Percentiles rank a stretch among this genome's conserved stretches.
Evolutionary conservation across 2,797 vertebrate genomes (phyloP).

Genomic region (Calcarius lapponicus): DNA sequence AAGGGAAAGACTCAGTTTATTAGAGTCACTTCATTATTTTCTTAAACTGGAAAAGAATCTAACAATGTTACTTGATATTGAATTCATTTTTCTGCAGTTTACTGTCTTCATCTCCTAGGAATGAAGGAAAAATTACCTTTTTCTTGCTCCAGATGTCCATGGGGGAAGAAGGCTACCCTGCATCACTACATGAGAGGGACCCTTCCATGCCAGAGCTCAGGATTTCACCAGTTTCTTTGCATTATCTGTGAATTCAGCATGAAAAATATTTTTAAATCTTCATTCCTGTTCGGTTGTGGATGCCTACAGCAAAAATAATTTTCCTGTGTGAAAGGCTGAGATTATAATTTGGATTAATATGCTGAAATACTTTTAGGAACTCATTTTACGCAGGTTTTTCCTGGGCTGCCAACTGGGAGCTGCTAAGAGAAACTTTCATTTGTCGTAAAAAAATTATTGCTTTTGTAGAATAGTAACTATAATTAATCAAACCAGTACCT

Average conservation of each 20-base stretch:
- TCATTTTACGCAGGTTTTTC: neutral
- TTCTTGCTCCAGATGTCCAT: neutral
- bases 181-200: neutral
- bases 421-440: neutral
- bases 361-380: neutral
- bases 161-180: neutral
- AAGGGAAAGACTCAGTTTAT: conserved; percentile 7
- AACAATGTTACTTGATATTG: neutral
- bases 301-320: neutral
- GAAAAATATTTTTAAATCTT: neutral
- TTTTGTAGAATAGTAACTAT: neutral
- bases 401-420: neutral
- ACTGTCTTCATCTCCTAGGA: neutral
- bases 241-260: neutral
- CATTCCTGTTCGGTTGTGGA: neutral
- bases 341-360: neutral
- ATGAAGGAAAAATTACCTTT: neutral
- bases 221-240: neutral
- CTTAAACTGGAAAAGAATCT: neutral
- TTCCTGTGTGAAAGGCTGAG: neutral
- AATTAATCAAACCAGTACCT: neutral
- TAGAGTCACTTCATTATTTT: conserved; percentile 13
- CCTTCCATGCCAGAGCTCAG: neutral
- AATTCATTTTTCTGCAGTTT: neutral
- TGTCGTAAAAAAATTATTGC: neutral